Conservation (phyloP, 2,888 invertebrate species). For the Dryadula phaetusa region DNA sequence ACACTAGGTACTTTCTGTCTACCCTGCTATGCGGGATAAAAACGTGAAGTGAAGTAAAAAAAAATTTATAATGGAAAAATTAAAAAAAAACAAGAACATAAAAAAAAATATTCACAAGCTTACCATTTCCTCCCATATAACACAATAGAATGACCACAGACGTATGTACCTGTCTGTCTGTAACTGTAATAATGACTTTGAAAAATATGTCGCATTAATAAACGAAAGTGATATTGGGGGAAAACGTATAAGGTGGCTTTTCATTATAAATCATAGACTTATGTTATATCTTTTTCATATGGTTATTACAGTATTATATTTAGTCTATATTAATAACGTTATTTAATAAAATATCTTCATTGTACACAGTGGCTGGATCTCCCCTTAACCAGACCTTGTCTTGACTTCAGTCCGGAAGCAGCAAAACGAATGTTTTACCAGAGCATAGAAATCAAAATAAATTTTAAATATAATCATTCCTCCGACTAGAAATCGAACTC, state of each 20-base stretch:
- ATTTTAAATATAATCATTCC: no score
- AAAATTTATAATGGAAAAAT: no score
- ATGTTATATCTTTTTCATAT: not conserved
- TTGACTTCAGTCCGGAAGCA: no score
- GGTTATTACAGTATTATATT: not conserved
- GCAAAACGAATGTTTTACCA: no score
- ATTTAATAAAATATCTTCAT: not conserved
- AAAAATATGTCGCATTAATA: slow-evolving; percentile 52
- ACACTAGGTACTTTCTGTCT: no score
- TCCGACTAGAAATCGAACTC: no score
- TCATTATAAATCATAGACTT: slow-evolving; percentile 12
- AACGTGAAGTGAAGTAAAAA: no score
- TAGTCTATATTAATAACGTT: slow-evolving; percentile 5
- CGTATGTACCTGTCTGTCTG: slow-evolving; percentile 46
- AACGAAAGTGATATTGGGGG: slow-evolving; percentile 20
- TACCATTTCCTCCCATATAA: not conserved
- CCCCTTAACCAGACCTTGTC: no score
- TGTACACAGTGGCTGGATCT: not conserved
- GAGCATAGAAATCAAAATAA: no score
- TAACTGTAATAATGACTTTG: slow-evolving; percentile 53
- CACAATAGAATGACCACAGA: slow-evolving; percentile 30
- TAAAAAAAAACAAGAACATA: no score
- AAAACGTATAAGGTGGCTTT: slow-evolving; percentile 10
- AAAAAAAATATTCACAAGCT: no score
- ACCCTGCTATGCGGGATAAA: no score